These are phyloP conservation scores for Drosophila lacteicornis DNA, from an alignment of 1,140 invertebrate species.

Conservation along the genomic window DNA sequence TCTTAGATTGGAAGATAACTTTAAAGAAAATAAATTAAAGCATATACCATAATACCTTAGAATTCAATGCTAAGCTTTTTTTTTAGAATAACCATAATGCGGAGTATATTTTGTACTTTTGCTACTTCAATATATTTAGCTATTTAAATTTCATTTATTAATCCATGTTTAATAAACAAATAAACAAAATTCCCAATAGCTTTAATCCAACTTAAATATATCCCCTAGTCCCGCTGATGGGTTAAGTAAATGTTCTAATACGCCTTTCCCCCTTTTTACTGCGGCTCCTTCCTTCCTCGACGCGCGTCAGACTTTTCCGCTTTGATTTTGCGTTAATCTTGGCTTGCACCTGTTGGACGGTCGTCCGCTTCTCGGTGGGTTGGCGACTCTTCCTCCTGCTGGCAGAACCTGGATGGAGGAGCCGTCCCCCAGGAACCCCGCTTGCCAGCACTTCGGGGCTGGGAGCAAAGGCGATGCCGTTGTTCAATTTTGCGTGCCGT, in stretches of 20 bases:
- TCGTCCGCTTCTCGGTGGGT: constrained; percentile 9
- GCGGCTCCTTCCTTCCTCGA: constrained; percentile 36
- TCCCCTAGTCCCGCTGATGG: not conserved
- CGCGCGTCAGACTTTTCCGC: constrained; percentile 66
- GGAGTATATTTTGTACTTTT: too few species aligned
- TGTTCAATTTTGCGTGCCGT: constrained; percentile 83
- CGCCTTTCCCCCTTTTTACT: not conserved
- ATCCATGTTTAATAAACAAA: too few species aligned
- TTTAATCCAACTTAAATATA: not conserved
- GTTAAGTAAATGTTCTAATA: constrained; percentile 51
- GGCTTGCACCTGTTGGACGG: constrained; percentile 73
- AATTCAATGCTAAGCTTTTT: too few species aligned
- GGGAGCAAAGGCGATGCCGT: constrained; percentile 70
- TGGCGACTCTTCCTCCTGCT: constrained; percentile 44
- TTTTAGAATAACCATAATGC: too few species aligned
- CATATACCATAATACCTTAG: too few species aligned
- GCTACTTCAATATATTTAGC: too few species aligned
- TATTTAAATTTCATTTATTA: too few species aligned
- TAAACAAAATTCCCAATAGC: too few species aligned
- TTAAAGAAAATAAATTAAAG: too few species aligned
- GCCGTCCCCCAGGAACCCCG: not conserved
- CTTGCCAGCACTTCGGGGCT: not conserved
- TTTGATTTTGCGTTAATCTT: constrained; percentile 82
- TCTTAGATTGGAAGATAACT: too few species aligned
- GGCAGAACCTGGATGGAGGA: constrained; percentile 9